Evolutionary conservation across 2,113 vertebrate species (phyloP), one percentile per base, ranked within the genome.

Genomic region (Mustela lutreola): DNA sequence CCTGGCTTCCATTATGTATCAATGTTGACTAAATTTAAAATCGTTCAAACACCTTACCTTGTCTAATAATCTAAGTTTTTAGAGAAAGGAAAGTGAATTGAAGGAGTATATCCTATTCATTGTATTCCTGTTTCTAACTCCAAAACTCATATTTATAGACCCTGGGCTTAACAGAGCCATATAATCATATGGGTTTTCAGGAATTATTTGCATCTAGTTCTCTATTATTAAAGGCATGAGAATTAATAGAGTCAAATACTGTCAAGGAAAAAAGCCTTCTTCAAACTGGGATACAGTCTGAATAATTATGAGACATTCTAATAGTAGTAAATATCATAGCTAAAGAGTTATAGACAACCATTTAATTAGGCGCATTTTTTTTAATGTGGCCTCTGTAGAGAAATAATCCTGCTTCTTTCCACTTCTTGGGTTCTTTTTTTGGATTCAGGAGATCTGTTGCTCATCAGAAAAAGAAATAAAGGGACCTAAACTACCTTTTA

Each of bases 201-300:
- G 31, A 90, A 33, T 73, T 10, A 84, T 56, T 82, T 88, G 9
- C 42, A 36, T 67, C 19, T 15, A 83, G 19, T 93, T 91, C 33
- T 93, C 75, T 95, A 65, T 26, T 71, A 21, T 62, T 60, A 94
- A 86, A 78, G 65, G 62, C 70, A 76, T 98, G 92, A 56, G 21
- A 91, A 95, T 39, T 87, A 82, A 95, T 65, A 80, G 42, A 86
- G 62, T 86, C 83, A 67, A 67, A 36, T 86, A 62, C 10, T 6
- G 33, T 95, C 42, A 75, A 67, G 58, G 31, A 94, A 62, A 75
- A 91, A 33, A 67, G 62, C 10, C 62, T 87, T 92, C 56, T 88
- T 91, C 63, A 95, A 84, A 78, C 26, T 45, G 9, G 33, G 76
- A 80, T 84, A 36, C 63, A 94, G 11, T 92, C 15, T 85, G 62